Evolutionary conservation across 2,113 vertebrate genomes (phyloP).

Genomic region (Acrocephalus kingi): DNA sequence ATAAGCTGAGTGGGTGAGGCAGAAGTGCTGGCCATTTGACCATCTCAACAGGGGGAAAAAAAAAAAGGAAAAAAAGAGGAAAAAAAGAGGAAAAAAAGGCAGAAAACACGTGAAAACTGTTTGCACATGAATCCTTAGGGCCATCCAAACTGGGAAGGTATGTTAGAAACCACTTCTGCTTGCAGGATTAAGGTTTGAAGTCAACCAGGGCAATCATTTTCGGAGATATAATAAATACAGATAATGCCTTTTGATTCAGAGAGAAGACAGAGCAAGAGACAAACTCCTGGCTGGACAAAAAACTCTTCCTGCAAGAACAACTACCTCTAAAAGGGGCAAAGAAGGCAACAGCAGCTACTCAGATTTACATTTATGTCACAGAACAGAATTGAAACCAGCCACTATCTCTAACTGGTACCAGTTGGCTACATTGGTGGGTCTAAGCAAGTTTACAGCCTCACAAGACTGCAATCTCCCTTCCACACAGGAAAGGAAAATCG

Average conservation of each 20-base stretch:
- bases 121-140: neutral
- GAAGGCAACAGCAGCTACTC: neutral
- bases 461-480: neutral
- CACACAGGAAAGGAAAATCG: constrained; percentile 15
- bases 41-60: fast-evolving
- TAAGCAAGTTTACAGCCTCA: neutral
- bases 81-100: too few relatives aligned
- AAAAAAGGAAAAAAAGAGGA: fast-evolving
- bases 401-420: neutral
- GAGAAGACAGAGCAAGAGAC: neutral
- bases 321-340: neutral
- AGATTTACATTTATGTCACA: neutral
- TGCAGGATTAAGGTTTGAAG: neutral
- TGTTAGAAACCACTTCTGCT: neutral
- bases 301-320: neutral
- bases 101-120: neutral
- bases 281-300: neutral
- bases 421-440: neutral
- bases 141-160: neutral
- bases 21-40: neutral
- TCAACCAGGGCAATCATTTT: neutral
- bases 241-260: neutral
- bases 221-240: neutral
- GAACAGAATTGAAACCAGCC: neutral
- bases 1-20: neutral